phyloP scores from a whole-genome alignment of 2,113 vertebrate genomes.

The Anser cygnoides region DNA sequence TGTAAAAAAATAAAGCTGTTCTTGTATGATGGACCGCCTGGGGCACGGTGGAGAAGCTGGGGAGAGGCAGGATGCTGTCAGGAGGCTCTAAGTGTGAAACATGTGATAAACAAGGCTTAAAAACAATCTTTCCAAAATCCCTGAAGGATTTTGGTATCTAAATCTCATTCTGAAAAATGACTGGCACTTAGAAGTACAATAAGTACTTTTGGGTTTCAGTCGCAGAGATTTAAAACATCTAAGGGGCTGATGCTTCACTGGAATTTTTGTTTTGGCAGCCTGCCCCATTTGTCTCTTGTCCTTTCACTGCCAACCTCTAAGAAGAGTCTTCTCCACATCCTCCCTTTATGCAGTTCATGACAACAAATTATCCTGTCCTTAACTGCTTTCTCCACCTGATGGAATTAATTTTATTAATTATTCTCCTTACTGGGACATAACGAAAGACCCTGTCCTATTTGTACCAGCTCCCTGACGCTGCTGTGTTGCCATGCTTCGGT shows the following conservation, averaged over 20 bases:
- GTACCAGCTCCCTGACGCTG: neutral
- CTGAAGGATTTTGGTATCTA: neutral
- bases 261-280: neutral
- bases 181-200: neutral
- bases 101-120: neutral
- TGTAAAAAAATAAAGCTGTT: neutral
- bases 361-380: neutral
- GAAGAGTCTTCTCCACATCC: neutral
- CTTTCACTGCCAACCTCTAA: neutral
- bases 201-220: neutral
- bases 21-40: neutral
- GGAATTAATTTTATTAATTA: neutral
- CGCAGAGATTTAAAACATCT: neutral
- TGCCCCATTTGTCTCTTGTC: neutral
- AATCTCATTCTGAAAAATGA: neutral
- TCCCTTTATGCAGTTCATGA: neutral
- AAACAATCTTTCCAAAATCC: neutral
- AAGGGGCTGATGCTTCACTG: neutral
- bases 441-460: neutral
- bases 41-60: neutral
- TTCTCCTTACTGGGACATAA: neutral
- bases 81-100: neutral
- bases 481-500: neutral
- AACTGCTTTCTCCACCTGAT: neutral
- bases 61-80: neutral